Conservation (phyloP, 2,888 invertebrate genomes). For the Campoletis raptor region DNA sequence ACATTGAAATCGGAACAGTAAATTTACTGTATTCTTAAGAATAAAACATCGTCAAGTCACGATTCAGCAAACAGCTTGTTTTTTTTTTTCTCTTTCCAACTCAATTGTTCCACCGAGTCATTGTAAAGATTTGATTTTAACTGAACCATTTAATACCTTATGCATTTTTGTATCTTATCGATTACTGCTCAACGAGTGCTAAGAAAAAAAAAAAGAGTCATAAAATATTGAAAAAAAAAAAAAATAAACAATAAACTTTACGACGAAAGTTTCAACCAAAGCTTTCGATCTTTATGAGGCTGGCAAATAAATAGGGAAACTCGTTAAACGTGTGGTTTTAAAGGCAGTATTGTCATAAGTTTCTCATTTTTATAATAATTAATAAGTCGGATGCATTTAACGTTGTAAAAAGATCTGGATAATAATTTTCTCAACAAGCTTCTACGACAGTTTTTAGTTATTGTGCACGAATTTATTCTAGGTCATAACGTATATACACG, state of each 20-base stretch:
- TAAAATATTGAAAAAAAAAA: background rate
- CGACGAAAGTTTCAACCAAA: background rate
- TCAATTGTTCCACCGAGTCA: background rate
- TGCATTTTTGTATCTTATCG: background rate
- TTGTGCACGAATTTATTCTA: conserved; percentile 43
- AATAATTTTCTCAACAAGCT: conserved; percentile 2
- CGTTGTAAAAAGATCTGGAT: background rate
- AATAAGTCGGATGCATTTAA: background rate
- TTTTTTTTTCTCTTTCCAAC: background rate
- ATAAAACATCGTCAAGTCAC: background rate
- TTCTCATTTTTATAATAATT: conserved; percentile 4
- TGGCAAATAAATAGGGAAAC: background rate
- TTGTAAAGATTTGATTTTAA: background rate
- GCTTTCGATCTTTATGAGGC: background rate
- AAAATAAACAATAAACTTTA: background rate
- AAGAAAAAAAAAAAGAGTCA: background rate
- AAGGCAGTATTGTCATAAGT: background rate
- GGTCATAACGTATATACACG: conserved; percentile 38
- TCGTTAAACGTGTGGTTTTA: background rate
- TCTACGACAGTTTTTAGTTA: background rate
- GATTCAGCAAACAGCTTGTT: background rate
- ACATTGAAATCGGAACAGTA: conserved; percentile 58
- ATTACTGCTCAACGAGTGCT: background rate
- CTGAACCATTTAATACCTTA: background rate
- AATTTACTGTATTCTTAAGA: conserved; percentile 35